These are phyloP conservation scores for Cydia strobilella DNA, from an alignment of 1,140 invertebrate genomes.

Conservation along the genomic window DNA sequence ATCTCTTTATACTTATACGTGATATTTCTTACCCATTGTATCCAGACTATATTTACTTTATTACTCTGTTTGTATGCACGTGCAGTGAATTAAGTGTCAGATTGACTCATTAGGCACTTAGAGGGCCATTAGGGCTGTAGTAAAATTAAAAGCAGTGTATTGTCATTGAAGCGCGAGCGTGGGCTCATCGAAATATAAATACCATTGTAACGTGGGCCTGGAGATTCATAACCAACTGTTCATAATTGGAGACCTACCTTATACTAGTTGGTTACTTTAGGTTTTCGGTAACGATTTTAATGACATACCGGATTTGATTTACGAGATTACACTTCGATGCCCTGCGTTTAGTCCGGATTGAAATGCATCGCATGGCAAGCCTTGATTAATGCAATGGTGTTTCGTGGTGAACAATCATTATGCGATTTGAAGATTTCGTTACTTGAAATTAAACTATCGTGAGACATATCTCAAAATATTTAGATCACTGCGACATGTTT, in stretches of 20 bases:
- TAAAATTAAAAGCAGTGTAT: neutral
- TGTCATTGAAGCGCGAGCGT: neutral
- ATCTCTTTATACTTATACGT: neutral
- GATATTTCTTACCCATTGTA: conserved; percentile 1
- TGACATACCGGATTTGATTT: neutral
- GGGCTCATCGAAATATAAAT: neutral
- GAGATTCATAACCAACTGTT: too few relatives aligned
- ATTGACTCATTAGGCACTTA: conserved; percentile 23
- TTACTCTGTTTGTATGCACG: conserved; percentile 3
- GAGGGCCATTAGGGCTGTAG: neutral
- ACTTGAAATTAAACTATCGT: too few relatives aligned
- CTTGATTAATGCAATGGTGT: too few relatives aligned
- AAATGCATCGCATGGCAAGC: neutral
- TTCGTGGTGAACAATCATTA: too few relatives aligned
- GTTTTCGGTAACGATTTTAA: neutral
- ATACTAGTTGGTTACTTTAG: neutral
- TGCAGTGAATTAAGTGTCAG: conserved; percentile 6
- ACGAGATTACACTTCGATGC: neutral
- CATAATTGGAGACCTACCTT: neutral
- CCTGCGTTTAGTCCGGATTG: conserved; percentile 3
- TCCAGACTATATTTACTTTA: conserved; percentile 12
- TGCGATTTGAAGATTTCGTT: too few relatives aligned
- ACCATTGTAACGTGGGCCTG: neutral
- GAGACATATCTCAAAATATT: too few relatives aligned
- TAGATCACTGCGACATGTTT: too few relatives aligned